Percentiles rank a stretch among this genome's conserved stretches.
phyloP scores from a whole-genome alignment of 92 coral and sea anemone species.

The Muricea muricata region DNA sequence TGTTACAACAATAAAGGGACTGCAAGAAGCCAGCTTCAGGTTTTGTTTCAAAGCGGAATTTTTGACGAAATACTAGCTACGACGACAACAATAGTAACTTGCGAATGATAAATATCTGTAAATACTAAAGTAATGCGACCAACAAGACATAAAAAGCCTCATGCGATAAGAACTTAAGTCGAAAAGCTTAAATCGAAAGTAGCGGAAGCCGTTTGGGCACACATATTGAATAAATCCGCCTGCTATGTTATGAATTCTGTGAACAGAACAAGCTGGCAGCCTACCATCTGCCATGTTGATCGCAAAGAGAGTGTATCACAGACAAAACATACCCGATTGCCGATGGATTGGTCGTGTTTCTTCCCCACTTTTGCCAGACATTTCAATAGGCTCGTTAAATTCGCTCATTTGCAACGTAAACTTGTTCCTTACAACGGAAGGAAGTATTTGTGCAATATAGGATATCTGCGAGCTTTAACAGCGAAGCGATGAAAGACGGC shows the following conservation, averaged over 20 bases:
- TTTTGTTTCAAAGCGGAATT: neutral
- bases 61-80: neutral
- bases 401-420: neutral
- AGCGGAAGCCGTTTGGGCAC: neutral
- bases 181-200: neutral
- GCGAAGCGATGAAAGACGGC: neutral
- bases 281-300: neutral
- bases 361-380: neutral
- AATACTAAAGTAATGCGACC: neutral
- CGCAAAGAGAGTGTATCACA: neutral
- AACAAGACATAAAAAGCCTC: neutral
- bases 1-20: neutral
- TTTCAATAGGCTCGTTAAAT: neutral
- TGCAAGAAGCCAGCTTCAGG: neutral
- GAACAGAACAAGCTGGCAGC: neutral
- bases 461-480: neutral
- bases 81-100: neutral
- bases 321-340: neutral
- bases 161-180: neutral
- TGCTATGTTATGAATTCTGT: neutral
- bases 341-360: slow-evolving; percentile 33
- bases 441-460: neutral
- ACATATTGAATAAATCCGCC: neutral
- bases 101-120: neutral
- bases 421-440: neutral